These are phyloP conservation scores for Oophaga pumilio DNA, from an alignment of 2,113 vertebrate genomes.

Conservation along the genomic window DNA sequence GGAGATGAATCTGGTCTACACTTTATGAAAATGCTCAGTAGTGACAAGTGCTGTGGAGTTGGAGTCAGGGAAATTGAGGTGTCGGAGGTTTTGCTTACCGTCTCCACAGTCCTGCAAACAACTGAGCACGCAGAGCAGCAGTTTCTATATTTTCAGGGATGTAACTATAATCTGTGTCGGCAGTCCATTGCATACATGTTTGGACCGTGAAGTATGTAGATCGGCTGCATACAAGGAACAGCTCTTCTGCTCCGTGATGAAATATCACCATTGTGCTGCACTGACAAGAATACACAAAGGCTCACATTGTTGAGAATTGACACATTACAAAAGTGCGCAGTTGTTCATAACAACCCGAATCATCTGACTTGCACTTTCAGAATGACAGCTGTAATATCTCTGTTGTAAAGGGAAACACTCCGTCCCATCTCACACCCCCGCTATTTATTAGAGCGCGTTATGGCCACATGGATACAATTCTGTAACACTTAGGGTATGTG, in stretches of 20 bases:
- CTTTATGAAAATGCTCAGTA: too few relatives aligned
- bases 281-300: background rate
- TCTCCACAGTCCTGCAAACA: too few relatives aligned
- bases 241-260: background rate
- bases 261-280: background rate
- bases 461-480: too few relatives aligned
- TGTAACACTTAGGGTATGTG: too few relatives aligned
- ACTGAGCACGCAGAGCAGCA: background rate
- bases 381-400: background rate
- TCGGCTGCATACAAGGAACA: background rate
- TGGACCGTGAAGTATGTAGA: background rate
- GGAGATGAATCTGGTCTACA: too few relatives aligned
- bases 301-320: background rate
- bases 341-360: background rate
- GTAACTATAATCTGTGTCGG: background rate
- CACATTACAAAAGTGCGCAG: background rate
- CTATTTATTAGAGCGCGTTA: background rate
- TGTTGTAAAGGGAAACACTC: too few relatives aligned
- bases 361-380: background rate
- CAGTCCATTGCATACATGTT: background rate
- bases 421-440: too few relatives aligned
- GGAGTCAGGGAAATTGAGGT: too few relatives aligned
- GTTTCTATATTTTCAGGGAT: background rate
- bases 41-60: too few relatives aligned
- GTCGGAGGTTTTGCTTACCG: too few relatives aligned